Base-by-base conservation (phyloP, 1,140 invertebrate genomes). In the Agrypnia vestita region DNA sequence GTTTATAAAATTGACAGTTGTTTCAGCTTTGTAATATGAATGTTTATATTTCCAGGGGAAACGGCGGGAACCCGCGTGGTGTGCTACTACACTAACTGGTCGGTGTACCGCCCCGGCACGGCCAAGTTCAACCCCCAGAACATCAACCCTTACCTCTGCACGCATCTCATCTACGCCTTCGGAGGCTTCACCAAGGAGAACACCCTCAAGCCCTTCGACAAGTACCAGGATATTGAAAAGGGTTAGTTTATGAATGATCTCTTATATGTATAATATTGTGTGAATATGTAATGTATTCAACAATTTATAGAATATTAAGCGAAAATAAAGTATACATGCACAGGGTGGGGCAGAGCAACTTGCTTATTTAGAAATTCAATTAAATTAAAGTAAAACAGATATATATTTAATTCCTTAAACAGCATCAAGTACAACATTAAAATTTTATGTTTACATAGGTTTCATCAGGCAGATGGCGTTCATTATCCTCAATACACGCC, bases 61-160 rank as follows among this genome's bases (percentile, higher is more conserved):
- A 85, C 87, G 64, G 78, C 71, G 13, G 92, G 93, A 83, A 92
- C 93, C 55, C 92, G 93, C 76, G 93, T 97, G 73, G 95, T 97
- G 44, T 97, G 96, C 85, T 97, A 97, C 86, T 97, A 97, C 88
- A 97, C 96, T n/a, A 97, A 97, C 87, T 97, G 96, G 96, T 96
- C 95, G 79, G 95, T 97, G 4, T 97, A 97, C 85, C 90, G 96
- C 79, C 94, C 95, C 3, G 95, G 95, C 44, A 94, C 94, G 3
- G 96, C 96, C 0, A 96, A 97, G 87, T 98, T 97, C 87, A 95
- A 94, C 81, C 97, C 97, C 0, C 95, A 97, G 89, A 97, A 98
- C 86, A 98, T 98, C 84, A 98, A 98, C 91, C 97, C 97, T 19
- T 97, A 97, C 86, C 91, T 98, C 35, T 99, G 97, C 88, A 98